Evolutionary conservation across 1,140 invertebrate genomes (phyloP).

Genomic region (Fopius arisanus): DNA sequence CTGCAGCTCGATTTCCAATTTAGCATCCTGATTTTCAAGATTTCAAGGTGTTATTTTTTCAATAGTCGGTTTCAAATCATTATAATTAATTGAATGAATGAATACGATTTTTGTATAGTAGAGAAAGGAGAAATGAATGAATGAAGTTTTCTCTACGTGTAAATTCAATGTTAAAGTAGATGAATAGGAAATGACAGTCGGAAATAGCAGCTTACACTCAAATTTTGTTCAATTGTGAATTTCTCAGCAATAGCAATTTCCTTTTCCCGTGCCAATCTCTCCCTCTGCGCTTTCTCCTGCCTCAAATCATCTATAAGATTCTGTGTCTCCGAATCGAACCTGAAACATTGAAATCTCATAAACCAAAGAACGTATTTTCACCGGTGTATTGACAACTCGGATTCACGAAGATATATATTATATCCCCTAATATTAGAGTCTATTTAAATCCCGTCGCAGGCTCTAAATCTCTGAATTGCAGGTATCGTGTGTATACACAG

Average conservation of each 20-base stretch:
- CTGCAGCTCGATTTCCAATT: conserved; percentile 86
- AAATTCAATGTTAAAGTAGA: neutral
- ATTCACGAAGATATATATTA: neutral
- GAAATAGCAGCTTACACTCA: conserved; percentile 73
- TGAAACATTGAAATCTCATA: conserved; percentile 43
- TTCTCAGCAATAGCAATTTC: conserved; percentile 86
- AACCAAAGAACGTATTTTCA: neutral
- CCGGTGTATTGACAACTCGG: no score
- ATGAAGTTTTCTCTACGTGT: no score
- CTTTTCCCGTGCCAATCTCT: conserved; percentile 82
- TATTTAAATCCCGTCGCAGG: neutral
- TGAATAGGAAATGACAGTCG: conserved; percentile 11
- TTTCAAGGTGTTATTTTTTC: no score
- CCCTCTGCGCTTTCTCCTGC: conserved; percentile 79
- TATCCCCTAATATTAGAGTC: neutral
- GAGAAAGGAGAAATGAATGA: no score
- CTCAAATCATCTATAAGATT: conserved; percentile 83
- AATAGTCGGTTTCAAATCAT: no score
- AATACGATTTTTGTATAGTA: no score
- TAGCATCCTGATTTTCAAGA: conserved; percentile 86
- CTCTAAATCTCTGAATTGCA: neutral
- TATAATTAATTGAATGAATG: no score
- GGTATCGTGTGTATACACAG: conserved; percentile 31
- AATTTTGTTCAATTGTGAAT: conserved; percentile 83
- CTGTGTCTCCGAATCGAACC: conserved; percentile 88